A percentile compares a stretch with the other conserved stretches of the same genome.
Evolutionary conservation across 2,113 vertebrate species (phyloP).

Genomic region (Orycteropus afer): DNA sequence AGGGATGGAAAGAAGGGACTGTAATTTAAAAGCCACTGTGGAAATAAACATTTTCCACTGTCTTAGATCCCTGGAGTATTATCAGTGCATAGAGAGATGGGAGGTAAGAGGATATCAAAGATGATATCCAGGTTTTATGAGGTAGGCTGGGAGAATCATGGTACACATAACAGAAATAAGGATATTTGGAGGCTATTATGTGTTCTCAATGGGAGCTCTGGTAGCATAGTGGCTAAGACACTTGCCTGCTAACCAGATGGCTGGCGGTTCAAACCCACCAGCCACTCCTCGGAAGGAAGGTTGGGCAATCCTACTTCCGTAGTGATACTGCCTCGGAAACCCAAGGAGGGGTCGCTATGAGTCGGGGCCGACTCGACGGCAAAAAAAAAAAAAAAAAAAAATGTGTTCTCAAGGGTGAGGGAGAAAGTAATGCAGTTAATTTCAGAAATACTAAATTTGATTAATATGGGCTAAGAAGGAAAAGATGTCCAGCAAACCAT

Average conservation of each 20-base stretch:
- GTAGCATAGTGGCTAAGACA: no score
- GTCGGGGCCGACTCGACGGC: no score
- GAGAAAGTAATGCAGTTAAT: neutral
- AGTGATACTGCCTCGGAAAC: no score
- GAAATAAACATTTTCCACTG: neutral
- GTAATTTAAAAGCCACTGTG: neutral
- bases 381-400: no score
- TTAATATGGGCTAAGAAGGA: neutral
- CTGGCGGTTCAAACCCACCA: no score
- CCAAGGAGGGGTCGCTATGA: no score
- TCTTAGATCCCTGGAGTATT: neutral
- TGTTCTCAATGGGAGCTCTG: no score
- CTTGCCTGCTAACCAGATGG: no score
- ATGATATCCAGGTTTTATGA: neutral
- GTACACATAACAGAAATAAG: neutral
- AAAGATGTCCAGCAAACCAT: neutral
- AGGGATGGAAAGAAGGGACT: neutral
- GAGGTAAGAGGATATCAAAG: neutral
- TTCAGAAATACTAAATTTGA: constrained; percentile 10
- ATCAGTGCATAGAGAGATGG: no score
- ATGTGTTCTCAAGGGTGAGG: neutral
- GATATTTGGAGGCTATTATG: neutral
- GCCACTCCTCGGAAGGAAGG: no score
- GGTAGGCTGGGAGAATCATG: neutral
- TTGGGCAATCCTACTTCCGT: no score